phyloP scores from a whole-genome alignment of 2,797 vertebrate species.

The Catostomus latipinnis region DNA sequence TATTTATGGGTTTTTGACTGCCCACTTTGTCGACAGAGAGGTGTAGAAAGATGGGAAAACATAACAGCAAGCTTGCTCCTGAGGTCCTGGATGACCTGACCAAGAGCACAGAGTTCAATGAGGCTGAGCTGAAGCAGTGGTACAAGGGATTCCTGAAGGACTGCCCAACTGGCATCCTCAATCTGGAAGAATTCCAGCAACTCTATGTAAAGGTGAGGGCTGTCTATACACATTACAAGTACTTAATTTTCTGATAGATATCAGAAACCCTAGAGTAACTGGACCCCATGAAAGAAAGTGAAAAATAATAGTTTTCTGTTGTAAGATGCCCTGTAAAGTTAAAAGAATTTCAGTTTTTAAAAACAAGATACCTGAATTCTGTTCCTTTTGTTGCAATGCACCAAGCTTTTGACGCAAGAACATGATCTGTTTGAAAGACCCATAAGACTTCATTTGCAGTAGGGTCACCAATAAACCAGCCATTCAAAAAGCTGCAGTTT shows the following conservation, averaged over 20 bases:
- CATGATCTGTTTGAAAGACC: no score
- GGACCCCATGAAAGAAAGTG: not conserved
- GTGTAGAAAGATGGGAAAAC: slow-evolving; percentile 89
- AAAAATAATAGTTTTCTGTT: not conserved
- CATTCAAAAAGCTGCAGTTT: not conserved
- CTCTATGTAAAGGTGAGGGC: slow-evolving; percentile 93
- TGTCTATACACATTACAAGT: not conserved
- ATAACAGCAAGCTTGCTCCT: slow-evolving; percentile 95
- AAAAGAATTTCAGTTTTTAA: not conserved
- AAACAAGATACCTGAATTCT: no score
- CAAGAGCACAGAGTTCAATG: slow-evolving; percentile 95
- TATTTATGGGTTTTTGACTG: slow-evolving; percentile 3
- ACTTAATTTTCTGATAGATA: not conserved
- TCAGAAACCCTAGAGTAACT: no score
- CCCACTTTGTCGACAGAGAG: slow-evolving; percentile 52
- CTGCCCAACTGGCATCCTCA: slow-evolving; percentile 95
- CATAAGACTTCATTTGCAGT: no score
- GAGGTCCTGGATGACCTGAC: slow-evolving; percentile 96
- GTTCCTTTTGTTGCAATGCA: no score
- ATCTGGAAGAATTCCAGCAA: slow-evolving; percentile 98
- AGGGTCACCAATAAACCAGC: not conserved
- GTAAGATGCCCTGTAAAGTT: not conserved
- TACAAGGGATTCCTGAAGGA: slow-evolving; percentile 99
- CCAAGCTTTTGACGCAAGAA: no score
- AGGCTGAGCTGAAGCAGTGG: slow-evolving; percentile 98